Percentiles rank a stretch among this genome's conserved stretches.
Evolutionary conservation across 1,140 invertebrate species (phyloP).

Genomic region (Neotoxoptera formosana): DNA sequence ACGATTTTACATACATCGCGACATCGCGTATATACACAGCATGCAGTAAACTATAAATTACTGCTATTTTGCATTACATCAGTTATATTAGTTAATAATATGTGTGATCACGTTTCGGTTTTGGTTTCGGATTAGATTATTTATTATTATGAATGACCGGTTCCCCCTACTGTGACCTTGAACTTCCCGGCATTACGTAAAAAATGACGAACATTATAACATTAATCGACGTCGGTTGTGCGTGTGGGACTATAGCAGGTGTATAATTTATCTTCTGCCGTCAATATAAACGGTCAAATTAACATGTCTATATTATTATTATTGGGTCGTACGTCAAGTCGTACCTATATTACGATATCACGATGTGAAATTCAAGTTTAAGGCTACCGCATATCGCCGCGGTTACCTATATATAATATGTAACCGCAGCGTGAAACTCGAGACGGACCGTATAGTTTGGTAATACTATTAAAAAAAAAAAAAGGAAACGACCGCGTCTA

Average conservation of each 20-base stretch:
- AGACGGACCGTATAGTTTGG: not conserved
- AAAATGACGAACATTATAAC: not conserved
- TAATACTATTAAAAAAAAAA: not conserved
- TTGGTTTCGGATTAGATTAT: not conserved
- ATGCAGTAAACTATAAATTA: not conserved
- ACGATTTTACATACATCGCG: not conserved
- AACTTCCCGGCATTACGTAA: conserved; percentile 25
- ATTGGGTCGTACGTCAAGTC: not conserved
- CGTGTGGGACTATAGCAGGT: not conserved
- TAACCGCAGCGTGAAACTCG: not conserved
- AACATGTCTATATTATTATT: not conserved
- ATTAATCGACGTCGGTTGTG: not conserved
- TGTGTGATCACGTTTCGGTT: not conserved
- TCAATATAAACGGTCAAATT: not conserved
- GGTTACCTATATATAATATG: not conserved
- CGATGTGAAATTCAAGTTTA: conserved; percentile 17
- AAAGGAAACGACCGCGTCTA: not conserved
- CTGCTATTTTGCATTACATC: not conserved
- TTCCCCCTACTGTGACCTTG: conserved; percentile 22
- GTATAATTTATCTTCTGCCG: conserved; percentile 13
- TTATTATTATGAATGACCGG: conserved; percentile 29
- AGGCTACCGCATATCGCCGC: not conserved
- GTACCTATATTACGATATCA: not conserved
- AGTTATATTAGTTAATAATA: not conserved
- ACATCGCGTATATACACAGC: not conserved